Base-by-base conservation (phyloP, 2,113 vertebrate species). In the Daphoenositta chrysoptera region DNA sequence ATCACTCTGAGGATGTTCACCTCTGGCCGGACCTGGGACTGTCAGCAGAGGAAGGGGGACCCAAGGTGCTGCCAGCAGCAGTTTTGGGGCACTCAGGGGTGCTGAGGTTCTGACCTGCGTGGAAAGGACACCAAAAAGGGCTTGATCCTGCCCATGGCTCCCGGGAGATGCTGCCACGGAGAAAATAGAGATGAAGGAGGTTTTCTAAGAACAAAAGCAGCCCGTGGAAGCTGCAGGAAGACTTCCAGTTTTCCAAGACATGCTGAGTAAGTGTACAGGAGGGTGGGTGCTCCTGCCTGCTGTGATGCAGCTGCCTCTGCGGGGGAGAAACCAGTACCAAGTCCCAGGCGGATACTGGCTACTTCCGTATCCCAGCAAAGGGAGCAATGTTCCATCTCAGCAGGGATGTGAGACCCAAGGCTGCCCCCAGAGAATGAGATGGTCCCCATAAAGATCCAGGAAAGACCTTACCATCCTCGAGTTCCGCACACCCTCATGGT, bases 281-380 rank as follows among this genome's bases (percentile, higher is more conserved):
- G 44, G 19, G 56, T 15, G 19, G 45, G 47, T 24, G 17, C 22
- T 56, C 37, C 69, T 11, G 35, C 0, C 0, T 50, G 56, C 84
- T 45, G 42, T 0, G 0, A 17, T 0, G 1, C 61, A 60, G 66
- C 48, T 0, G 2, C 33, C 33, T n/a, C 69, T 54, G 10, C 0
- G 0, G 42, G 33, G 31, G 19, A 81, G 23, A 28, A 56, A 33
- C 5, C 12, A 33, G 48, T 11, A 5, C 40, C 5, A 4, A 37
- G 12, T 33, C 64, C 44, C 12, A 2, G 14, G 56, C 0, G 6
- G 61, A 16, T 1, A 3, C 6, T 7, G 9, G 15, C 53, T 23
- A 9, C 26, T 86, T 51, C 66, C 5, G 0, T 3, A 30, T 30
- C 42, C 57, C 53, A 3, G 15, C 3, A 11, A 48, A 50, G 24